phyloP scores from a whole-genome alignment of 2,888 invertebrate species.

The Caenorhabditis sp. region DNA sequence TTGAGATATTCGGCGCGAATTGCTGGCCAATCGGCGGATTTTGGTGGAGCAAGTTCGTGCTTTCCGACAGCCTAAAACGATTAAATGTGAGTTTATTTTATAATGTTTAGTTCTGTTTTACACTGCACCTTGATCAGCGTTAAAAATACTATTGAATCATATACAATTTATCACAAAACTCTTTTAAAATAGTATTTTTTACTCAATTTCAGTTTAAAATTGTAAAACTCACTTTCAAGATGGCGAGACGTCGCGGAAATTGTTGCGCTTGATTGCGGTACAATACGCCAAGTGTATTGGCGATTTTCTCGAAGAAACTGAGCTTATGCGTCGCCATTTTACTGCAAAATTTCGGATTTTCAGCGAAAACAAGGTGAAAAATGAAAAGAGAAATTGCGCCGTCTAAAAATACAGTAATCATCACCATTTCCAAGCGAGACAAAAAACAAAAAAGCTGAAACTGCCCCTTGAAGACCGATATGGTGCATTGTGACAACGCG shows the following conservation, averaged over 20 bases:
- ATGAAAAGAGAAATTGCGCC: neutral
- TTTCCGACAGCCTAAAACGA: conserved; percentile 85
- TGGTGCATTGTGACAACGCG: neutral
- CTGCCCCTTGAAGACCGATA: neutral
- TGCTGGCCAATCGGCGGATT: conserved; percentile 79
- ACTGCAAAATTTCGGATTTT: neutral
- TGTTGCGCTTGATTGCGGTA: conserved; percentile 68
- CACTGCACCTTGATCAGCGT: neutral
- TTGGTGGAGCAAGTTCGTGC: conserved; percentile 91
- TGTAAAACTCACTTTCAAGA: conserved; percentile 43
- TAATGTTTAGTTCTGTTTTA: too few relatives aligned
- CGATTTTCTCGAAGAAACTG: conserved; percentile 69
- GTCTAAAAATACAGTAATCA: neutral
- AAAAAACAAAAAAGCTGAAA: neutral
- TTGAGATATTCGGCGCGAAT: conserved; percentile 73
- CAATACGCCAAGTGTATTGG: conserved; percentile 63
- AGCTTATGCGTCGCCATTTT: conserved; percentile 2
- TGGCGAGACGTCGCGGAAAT: conserved; percentile 63
- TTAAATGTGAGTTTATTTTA: neutral
- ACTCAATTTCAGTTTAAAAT: neutral
- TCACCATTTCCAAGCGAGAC: neutral
- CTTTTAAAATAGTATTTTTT: too few relatives aligned
- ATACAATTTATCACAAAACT: too few relatives aligned
- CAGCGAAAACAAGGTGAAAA: neutral
- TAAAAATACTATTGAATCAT: neutral